A percentile compares a stretch with the other conserved stretches of the same genome.
phyloP scores from a whole-genome alignment of 92 coral and sea anemone genomes.

The Zoanthus solanderi region DNA sequence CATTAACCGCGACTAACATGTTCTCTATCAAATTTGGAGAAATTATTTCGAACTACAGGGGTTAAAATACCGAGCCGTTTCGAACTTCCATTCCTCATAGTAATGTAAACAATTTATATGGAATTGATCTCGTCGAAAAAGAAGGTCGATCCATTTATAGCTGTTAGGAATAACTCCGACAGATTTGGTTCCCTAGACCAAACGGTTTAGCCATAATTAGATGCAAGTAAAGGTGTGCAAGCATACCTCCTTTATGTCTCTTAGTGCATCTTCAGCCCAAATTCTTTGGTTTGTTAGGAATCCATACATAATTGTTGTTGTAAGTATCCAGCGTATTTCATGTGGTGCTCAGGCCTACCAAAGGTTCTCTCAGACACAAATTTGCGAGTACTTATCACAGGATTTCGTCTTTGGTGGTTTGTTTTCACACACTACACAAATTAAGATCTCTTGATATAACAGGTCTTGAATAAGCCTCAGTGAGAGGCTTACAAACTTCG shows the following conservation, averaged over 20 bases:
- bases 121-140: conserved; percentile 16
- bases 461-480: conserved; percentile 14
- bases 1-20: conserved; percentile 21
- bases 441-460: not conserved
- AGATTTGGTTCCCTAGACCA: conserved; percentile 14
- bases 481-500: conserved; percentile 12
- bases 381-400: not conserved
- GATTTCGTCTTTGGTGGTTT: not conserved
- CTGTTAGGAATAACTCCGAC: conserved; percentile 4
- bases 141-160: conserved; percentile 14
- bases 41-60: not conserved
- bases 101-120: conserved; percentile 68
- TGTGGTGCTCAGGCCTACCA: conserved; percentile 38
- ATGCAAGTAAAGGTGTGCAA: not conserved
- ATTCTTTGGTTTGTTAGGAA: conserved; percentile 40
- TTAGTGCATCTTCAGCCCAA: conserved; percentile 79
- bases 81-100: conserved; percentile 40
- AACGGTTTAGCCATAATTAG: not conserved
- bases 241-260: conserved; percentile 81
- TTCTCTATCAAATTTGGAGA: not conserved
- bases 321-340: conserved; percentile 39
- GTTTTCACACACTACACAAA: conserved; percentile 22
- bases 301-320: conserved; percentile 48
- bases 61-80: not conserved
- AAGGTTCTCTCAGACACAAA: not conserved